These are phyloP conservation scores for Drosophila longiperda DNA, from an alignment of 2,888 invertebrate genomes.

Conservation along the genomic window DNA sequence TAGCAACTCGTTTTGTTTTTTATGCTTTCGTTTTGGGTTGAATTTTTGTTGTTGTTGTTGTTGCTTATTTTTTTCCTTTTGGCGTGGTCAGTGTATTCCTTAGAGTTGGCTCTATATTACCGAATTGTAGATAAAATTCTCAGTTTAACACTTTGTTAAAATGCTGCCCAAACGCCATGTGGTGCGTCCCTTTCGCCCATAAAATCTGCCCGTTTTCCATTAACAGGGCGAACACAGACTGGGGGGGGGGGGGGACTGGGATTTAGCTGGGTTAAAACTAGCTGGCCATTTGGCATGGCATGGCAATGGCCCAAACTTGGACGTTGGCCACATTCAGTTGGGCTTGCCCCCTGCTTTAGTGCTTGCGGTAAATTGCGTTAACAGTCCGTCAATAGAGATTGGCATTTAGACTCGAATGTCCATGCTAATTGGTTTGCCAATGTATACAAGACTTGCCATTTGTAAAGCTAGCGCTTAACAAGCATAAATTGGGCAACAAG, in stretches of 20 bases:
- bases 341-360: slow-evolving; percentile 13
- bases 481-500: slow-evolving; percentile 40
- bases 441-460: slow-evolving; percentile 47
- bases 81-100: slow-evolving; percentile 59
- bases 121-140: slow-evolving; percentile 80
- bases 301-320: slow-evolving; percentile 21
- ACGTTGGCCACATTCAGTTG: slow-evolving; percentile 7
- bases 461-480: slow-evolving; percentile 52
- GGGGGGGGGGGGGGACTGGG: neutral
- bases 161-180: slow-evolving; percentile 76
- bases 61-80: slow-evolving; percentile 1
- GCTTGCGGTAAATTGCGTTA: slow-evolving; percentile 66
- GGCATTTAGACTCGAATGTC: slow-evolving; percentile 55
- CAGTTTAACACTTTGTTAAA: slow-evolving; percentile 82
- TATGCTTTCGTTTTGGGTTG: neutral
- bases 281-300: slow-evolving; percentile 47
- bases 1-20: slow-evolving; percentile 14
- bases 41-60: slow-evolving; percentile 4
- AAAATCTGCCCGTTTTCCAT: slow-evolving; percentile 66
- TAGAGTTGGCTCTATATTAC: slow-evolving; percentile 71
- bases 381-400: slow-evolving; percentile 63
- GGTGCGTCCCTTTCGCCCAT: slow-evolving; percentile 60
- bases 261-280: slow-evolving; percentile 29
- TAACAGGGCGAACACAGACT: slow-evolving; percentile 11
- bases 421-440: slow-evolving; percentile 71